A percentile compares a stretch with the other conserved stretches of the same genome.
Conservation (phyloP, 2,888 invertebrate species). For the Drosophila paracracens region DNA sequence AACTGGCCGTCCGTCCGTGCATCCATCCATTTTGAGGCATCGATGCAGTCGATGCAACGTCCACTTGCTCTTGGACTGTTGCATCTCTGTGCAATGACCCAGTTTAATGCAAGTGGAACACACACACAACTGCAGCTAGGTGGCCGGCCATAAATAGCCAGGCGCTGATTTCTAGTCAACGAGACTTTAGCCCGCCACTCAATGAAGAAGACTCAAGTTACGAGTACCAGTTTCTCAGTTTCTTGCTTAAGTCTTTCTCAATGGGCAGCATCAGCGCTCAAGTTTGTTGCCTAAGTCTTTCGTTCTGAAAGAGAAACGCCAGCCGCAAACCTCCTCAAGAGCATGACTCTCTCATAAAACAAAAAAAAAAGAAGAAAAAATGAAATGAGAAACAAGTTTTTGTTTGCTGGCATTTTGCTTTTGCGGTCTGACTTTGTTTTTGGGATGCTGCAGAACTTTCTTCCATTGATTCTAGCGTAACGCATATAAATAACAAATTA, state of each 20-base stretch:
- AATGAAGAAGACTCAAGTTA: conserved; percentile 58
- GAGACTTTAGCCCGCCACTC: conserved; percentile 40
- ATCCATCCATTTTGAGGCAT: conserved; percentile 32
- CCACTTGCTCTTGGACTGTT: conserved; percentile 53
- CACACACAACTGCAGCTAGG: conserved; percentile 29
- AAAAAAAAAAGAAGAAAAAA: neutral
- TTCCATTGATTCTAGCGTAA: conserved; percentile 74
- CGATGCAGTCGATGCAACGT: conserved; percentile 34
- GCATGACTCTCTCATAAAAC: conserved; percentile 31
- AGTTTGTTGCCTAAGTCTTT: conserved; percentile 81
- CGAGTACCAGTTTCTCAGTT: conserved; percentile 73
- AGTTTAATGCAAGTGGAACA: conserved; percentile 83
- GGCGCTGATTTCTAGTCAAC: conserved; percentile 55
- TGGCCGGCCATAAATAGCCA: conserved; percentile 74
- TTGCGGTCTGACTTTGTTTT: conserved; percentile 30
- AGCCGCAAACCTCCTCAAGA: conserved; percentile 24
- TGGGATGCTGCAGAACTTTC: conserved; percentile 76
- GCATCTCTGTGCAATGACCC: conserved; percentile 72
- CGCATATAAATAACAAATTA: conserved; percentile 76
- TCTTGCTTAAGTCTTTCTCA: conserved; percentile 78
- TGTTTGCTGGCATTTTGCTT: conserved; percentile 16
- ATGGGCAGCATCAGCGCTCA: conserved; percentile 51
- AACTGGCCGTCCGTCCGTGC: conserved; percentile 12
- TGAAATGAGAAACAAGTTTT: conserved; percentile 45
- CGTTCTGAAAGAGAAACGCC: conserved; percentile 68